phyloP scores from a whole-genome alignment of 2,888 invertebrate genomes.

The Junonia oenone region DNA sequence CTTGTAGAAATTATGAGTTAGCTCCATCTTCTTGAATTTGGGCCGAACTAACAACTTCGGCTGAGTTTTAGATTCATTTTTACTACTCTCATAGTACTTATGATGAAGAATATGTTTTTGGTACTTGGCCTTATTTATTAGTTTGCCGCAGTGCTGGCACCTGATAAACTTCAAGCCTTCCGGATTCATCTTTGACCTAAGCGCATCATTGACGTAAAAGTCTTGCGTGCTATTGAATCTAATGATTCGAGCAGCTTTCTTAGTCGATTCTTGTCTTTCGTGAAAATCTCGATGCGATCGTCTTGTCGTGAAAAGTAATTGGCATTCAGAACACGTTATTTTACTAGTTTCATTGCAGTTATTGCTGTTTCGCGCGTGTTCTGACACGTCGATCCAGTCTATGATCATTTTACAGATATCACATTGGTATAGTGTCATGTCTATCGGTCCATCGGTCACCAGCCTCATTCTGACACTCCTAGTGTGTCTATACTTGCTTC shows the following conservation, averaged over 20 bases:
- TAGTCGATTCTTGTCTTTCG: slow-evolving; percentile 1
- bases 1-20: slow-evolving; percentile 15
- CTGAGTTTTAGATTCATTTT: not conserved
- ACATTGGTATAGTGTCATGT: slow-evolving; percentile 42
- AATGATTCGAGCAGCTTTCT: slow-evolving; percentile 28
- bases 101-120: slow-evolving; percentile 20
- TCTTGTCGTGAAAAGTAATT: slow-evolving; percentile 23
- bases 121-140: slow-evolving; percentile 26
- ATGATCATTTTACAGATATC: slow-evolving; percentile 35
- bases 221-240: slow-evolving; percentile 32
- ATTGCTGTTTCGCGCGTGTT: slow-evolving; percentile 25
- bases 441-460: slow-evolving; percentile 36
- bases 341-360: slow-evolving; percentile 14
- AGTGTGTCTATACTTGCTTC: slow-evolving; percentile 39
- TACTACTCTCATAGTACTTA: not conserved
- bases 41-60: not conserved
- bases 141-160: slow-evolving; percentile 29
- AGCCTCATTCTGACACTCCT: slow-evolving; percentile 38
- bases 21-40: not conserved
- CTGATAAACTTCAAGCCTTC: slow-evolving; percentile 30
- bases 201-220: slow-evolving; percentile 19
- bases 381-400: slow-evolving; percentile 11
- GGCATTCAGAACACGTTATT: slow-evolving; percentile 23
- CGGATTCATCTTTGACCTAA: slow-evolving; percentile 18
- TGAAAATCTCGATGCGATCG: slow-evolving; percentile 33